A percentile compares a stretch with the other conserved stretches of the same genome.
Conservation (phyloP, 2,888 invertebrate species). For the Balanococcus diminutus region DNA sequence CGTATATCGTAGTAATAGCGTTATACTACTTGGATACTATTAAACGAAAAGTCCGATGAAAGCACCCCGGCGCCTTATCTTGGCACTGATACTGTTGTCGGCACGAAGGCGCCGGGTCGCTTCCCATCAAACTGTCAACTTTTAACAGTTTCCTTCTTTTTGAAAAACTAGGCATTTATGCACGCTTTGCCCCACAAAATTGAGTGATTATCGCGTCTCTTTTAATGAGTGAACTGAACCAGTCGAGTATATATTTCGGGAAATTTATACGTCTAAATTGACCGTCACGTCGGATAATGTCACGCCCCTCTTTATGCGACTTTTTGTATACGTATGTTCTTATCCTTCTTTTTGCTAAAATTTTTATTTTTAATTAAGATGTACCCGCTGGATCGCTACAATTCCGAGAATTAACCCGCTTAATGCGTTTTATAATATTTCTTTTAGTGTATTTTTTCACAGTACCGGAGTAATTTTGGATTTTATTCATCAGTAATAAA, state of each 20-base stretch:
- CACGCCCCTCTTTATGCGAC: neutral
- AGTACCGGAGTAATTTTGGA: neutral
- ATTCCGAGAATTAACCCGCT: neutral
- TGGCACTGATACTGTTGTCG: conserved; percentile 54
- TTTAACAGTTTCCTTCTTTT: conserved; percentile 53
- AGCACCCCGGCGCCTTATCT: conserved; percentile 54
- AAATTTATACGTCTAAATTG: neutral
- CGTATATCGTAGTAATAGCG: conserved; percentile 45
- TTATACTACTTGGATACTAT: conserved; percentile 53
- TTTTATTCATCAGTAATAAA: neutral
- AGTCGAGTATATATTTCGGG: neutral
- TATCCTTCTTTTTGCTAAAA: neutral
- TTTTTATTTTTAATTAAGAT: conserved; percentile 16
- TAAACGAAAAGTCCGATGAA: conserved; percentile 53
- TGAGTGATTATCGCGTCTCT: conserved; percentile 50
- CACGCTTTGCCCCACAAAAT: conserved; percentile 49
- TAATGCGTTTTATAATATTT: conserved; percentile 9
- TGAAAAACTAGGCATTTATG: conserved; percentile 54
- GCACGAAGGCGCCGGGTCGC: conserved; percentile 52
- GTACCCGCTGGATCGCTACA: neutral
- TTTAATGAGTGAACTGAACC: neutral
- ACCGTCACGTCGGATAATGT: neutral
- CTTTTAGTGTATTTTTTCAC: neutral
- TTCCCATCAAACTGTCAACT: conserved; percentile 54
- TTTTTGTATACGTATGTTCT: neutral